These are phyloP conservation scores for Caenorhabditis uteleia DNA, from an alignment of 2,888 invertebrate species.

Conservation along the genomic window DNA sequence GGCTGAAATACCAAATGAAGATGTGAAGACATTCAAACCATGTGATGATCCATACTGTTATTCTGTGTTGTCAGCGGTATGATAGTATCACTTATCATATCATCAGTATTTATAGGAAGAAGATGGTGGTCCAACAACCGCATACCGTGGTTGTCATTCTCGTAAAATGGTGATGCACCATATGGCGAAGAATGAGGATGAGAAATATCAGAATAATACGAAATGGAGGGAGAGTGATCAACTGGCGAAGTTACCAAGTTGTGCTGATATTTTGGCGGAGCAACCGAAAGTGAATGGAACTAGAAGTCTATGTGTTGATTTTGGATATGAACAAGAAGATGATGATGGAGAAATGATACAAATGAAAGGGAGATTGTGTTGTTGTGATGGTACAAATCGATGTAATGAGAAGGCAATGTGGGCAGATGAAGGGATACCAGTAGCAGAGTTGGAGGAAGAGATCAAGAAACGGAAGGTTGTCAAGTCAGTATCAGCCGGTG, in stretches of 20 bases:
- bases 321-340: slow-evolving; percentile 18
- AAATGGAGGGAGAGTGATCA: slow-evolving; percentile 49
- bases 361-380: slow-evolving; percentile 51
- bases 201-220: slow-evolving; percentile 55
- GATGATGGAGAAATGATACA: slow-evolving; percentile 19
- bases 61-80: slow-evolving; percentile 43
- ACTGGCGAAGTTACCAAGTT: slow-evolving; percentile 46
- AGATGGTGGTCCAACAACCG: slow-evolving; percentile 49
- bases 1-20: slow-evolving; percentile 45
- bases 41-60: slow-evolving; percentile 63
- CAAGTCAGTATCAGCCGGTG: too few relatives aligned
- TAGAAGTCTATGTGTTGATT: slow-evolving; percentile 25
- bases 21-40: slow-evolving; percentile 38
- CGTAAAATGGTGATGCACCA: slow-evolving; percentile 54
- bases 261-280: slow-evolving; percentile 48
- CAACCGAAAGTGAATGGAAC: slow-evolving; percentile 33
- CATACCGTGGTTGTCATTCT: slow-evolving; percentile 51
- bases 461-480: too few relatives aligned
- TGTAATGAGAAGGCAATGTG: slow-evolving; percentile 54
- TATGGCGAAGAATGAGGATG: slow-evolving; percentile 46
- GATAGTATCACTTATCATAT: too few relatives aligned
- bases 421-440: slow-evolving; percentile 48
- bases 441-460: too few relatives aligned
- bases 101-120: slow-evolving; percentile 34
- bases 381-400: slow-evolving; percentile 46